Percentiles rank a stretch among this genome's conserved stretches.
These are phyloP conservation scores for Fragum fragum DNA, from an alignment of 2,888 invertebrate genomes.

Conservation along the genomic window DNA sequence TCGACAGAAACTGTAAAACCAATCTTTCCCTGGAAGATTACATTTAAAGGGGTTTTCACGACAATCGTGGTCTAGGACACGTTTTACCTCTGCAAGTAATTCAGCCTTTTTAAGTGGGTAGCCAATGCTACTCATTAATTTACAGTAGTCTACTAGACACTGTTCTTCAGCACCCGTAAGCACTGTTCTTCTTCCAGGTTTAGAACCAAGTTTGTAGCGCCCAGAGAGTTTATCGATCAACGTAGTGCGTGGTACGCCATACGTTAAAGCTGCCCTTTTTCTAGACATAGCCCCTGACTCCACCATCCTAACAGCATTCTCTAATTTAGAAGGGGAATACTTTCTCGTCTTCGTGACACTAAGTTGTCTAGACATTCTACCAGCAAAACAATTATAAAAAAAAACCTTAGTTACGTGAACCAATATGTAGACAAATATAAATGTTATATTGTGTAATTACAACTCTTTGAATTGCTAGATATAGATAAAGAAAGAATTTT, in stretches of 20 bases:
- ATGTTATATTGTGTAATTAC: too few relatives aligned
- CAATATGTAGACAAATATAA: too few relatives aligned
- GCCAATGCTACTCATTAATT: conserved; percentile 33
- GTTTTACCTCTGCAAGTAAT: conserved; percentile 29
- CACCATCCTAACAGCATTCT: conserved; percentile 26
- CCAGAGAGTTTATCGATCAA: conserved; percentile 33
- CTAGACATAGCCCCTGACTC: conserved; percentile 13
- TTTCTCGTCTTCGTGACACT: conserved; percentile 13
- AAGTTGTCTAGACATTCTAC: conserved; percentile 15
- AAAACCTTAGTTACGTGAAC: too few relatives aligned
- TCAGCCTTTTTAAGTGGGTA: conserved; percentile 34
- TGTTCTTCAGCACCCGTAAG: conserved; percentile 29
- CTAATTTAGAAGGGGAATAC: conserved; percentile 36
- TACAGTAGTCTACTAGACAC: conserved; percentile 24
- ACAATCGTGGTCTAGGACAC: conserved; percentile 27
- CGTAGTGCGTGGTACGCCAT: conserved; percentile 30
- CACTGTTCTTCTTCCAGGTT: conserved; percentile 15
- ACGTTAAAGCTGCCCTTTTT: conserved; percentile 25
- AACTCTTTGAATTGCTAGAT: too few relatives aligned
- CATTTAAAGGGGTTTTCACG: conserved; percentile 26
- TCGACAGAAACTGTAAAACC: conserved; percentile 25
- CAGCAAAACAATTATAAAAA: too few relatives aligned
- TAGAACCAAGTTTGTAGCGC: background rate
- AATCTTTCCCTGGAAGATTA: conserved; percentile 35
- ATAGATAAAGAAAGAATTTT: too few relatives aligned